phyloP scores from a whole-genome alignment of 2,888 invertebrate genomes.

The Scrobipalpa costella region DNA sequence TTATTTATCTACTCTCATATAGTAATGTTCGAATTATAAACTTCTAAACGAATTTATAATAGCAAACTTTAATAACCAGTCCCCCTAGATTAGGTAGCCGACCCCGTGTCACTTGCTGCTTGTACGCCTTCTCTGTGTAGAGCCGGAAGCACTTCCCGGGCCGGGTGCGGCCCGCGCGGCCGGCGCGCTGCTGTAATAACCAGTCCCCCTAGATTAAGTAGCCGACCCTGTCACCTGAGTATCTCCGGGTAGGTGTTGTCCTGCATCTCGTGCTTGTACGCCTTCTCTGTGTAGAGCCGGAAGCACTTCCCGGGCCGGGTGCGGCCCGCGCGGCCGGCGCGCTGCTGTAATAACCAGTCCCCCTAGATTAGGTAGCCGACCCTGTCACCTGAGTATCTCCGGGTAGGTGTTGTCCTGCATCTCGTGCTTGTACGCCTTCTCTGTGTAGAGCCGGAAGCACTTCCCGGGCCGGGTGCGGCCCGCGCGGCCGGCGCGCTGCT shows the following conservation, averaged over 20 bases:
- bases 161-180: too few species aligned
- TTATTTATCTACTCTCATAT: too few species aligned
- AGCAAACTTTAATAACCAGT: too few species aligned
- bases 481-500: conserved; percentile 98
- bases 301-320: conserved; percentile 99
- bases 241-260: conserved; percentile 99
- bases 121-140: too few species aligned
- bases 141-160: too few species aligned
- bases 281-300: conserved; percentile 96
- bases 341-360: conserved; percentile 86
- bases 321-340: conserved; percentile 98
- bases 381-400: conserved; percentile 88
- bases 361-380: conserved; percentile 18
- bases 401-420: conserved; percentile 99
- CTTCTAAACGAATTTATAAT: too few species aligned
- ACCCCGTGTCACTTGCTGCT: too few species aligned
- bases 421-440: conserved; percentile 95
- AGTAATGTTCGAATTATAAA: too few species aligned
- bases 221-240: conserved; percentile 75
- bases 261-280: conserved; percentile 97
- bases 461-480: conserved; percentile 99
- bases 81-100: too few species aligned
- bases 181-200: too few species aligned
- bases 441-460: conserved; percentile 97
- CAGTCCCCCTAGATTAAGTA: too few species aligned